Evolutionary conservation across 2,113 vertebrate species (phyloP).

Genomic region (Oryzias melastigma): DNA sequence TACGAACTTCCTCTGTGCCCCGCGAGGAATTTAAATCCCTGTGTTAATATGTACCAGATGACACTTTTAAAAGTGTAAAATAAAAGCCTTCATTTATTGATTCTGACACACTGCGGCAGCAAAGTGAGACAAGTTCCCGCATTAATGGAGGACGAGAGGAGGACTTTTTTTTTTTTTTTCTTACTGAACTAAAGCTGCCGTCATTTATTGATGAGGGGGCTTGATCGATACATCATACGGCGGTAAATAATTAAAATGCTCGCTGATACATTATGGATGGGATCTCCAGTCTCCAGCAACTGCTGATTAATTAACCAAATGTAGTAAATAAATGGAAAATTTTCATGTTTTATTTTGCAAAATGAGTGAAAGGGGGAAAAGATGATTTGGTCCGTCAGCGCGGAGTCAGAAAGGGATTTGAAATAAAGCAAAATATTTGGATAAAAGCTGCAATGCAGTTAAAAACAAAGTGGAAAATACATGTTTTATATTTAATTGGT

Average conservation of each 20-base stretch:
- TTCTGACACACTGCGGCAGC: not conserved
- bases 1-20: no score
- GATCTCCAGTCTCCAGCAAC: not conserved
- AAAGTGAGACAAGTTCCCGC: not conserved
- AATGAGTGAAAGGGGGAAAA: no score
- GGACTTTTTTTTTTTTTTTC: not conserved
- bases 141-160: conserved; percentile 2
- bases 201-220: conserved; percentile 10
- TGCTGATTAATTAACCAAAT: conserved; percentile 14
- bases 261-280: not conserved
- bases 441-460: no score
- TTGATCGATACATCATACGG: conserved; percentile 15
- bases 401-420: no score
- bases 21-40: not conserved
- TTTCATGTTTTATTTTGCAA: not conserved
- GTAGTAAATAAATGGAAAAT: not conserved
- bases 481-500: no score
- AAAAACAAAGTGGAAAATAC: no score
- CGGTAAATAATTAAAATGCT: conserved; percentile 4
- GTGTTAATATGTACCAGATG: not conserved
- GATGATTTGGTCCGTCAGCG: no score
- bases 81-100: not conserved
- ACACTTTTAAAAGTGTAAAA: conserved; percentile 2
- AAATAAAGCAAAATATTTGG: no score
- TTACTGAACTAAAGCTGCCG: not conserved